Base-by-base conservation (phyloP, 2,113 vertebrate genomes). In the Colinus virginianus region DNA sequence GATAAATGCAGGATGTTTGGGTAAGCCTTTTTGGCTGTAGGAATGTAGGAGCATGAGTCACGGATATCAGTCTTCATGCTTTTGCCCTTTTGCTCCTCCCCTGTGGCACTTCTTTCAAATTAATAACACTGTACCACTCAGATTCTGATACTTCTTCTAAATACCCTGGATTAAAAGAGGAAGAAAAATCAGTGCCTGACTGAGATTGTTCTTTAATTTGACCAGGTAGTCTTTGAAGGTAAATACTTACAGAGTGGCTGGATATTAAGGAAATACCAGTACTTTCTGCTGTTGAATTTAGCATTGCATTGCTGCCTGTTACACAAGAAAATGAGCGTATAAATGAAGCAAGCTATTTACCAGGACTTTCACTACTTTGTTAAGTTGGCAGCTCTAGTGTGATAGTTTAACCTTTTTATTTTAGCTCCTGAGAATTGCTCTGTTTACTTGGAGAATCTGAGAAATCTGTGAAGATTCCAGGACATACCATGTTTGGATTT, bases 101-200 rank as follows among this genome's bases (percentile, higher is more conserved):
- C 3, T 3, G 2, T 55, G 67, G 28, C 2, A 55, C 34, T 1
- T 1, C 17, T 21, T 90, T 91, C 19, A 67, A 77, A 83, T 55
- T 49, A 66, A 36, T 82, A 66, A 15, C 32, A 13, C 51, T 72
- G 58, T 89, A 84, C 61, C 28, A 30, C 6, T 59, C 25, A 36
- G 36, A 70, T 42, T 11, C 19, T 89, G 74, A 19, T 77, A 92
- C 61, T 75, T 42, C 59, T 64, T 84, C 74, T 48, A 74, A 84
- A 74, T 58, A 70, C 21, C 11, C 43, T 45, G 36, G 26, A 93
- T 94, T 94, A 89, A 93, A 93, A 82, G 8, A 78, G 12, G 6
- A 18, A 67, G 30, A 67, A 79, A 75, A 15, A 3, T 34, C 40
- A 48, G 38, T 85, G 78, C 3, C 58, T 94, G 56, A 34, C 32